Evolutionary conservation across 2,888 invertebrate genomes (phyloP).

Genomic region (Galeopsomyia nigrocyanea): DNA sequence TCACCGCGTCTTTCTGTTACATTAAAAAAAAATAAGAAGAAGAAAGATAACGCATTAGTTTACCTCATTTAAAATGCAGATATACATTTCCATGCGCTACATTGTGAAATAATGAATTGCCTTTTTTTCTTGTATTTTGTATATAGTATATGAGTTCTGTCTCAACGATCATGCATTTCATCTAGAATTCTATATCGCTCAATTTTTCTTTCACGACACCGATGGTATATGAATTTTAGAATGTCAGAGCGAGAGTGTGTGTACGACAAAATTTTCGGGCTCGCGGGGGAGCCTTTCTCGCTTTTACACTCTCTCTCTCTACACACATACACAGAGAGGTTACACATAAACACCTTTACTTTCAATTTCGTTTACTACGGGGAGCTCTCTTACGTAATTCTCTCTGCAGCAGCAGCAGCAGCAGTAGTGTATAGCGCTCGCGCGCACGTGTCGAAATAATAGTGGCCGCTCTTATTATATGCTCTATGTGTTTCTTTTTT

Average conservation of each 20-base stretch:
- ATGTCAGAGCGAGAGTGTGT: too few species aligned
- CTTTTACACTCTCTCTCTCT: background rate
- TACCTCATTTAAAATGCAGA: too few species aligned
- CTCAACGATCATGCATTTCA: background rate
- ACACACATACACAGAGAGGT: constrained; percentile 22
- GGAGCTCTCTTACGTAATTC: constrained; percentile 59
- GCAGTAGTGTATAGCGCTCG: constrained; percentile 13
- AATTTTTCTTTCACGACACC: constrained; percentile 9
- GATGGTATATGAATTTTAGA: too few species aligned
- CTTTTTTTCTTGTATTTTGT: background rate
- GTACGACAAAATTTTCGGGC: background rate
- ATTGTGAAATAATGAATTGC: background rate
- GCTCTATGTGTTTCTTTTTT: constrained; percentile 13
- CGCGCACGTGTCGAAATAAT: constrained; percentile 65
- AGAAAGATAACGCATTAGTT: too few species aligned
- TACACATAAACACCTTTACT: constrained; percentile 56
- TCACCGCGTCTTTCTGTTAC: constrained; percentile 14
- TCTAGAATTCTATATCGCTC: background rate
- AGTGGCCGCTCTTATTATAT: constrained; percentile 64
- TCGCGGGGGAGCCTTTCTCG: background rate
- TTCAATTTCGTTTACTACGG: constrained; percentile 67
- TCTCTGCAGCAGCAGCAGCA: constrained; percentile 57
- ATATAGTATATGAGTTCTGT: too few species aligned
- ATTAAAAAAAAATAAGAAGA: background rate
- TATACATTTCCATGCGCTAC: too few species aligned